Evolutionary conservation across 2,113 vertebrate species (phyloP), one percentile per base, ranked within the genome.

Genomic region (Microtus pennsylvanicus): DNA sequence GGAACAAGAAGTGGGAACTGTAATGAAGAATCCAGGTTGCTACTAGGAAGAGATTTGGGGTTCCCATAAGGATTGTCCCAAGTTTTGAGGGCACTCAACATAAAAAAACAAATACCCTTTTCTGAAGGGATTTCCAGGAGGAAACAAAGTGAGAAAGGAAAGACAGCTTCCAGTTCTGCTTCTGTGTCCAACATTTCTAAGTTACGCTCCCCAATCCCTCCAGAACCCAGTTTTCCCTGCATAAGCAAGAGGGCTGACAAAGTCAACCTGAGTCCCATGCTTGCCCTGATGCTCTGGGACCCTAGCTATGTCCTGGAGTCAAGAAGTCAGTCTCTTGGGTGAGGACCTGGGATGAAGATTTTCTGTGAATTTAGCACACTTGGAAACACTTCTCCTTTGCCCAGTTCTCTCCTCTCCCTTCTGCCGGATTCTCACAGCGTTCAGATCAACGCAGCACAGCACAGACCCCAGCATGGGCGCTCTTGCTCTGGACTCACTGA

Each of bases 101-200:
- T 22, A 94, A 90, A 88, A 52, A 72, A 75, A 93, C 24, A 63
- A 7, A 83, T 26, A 91, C 69, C 75, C 75, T 80, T 55, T 50
- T 94, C 83, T 83, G 85, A 10, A 89, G 35, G 14, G 91, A 89
- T 89, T 82, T 93, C 42, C 35, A 94, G 52, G 70, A 86, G 9
- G 33, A 58, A 55, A 82, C 86, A 8, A 78, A 90, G 10, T 89
- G 58, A 83, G 58, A 83, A 83, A 63, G 24, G 22, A 83, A 83
- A 63, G 58, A 30, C 30, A 26, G 86, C 74, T 65, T 95, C 90
- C 17, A 94, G 81, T 3, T 82, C 45, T 28, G 12, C 35, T 28
- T 63, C 58, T 63, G 26, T 19, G 7, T 28, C 58, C 35, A 26
- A 63, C 58, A 28, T 42, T 83, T 83, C 6, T 42, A 94, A 86